A percentile compares a stretch with the other conserved stretches of the same genome.
These are phyloP conservation scores for Cheilosia variabilis DNA, from an alignment of 2,888 invertebrate species.

Conservation along the genomic window DNA sequence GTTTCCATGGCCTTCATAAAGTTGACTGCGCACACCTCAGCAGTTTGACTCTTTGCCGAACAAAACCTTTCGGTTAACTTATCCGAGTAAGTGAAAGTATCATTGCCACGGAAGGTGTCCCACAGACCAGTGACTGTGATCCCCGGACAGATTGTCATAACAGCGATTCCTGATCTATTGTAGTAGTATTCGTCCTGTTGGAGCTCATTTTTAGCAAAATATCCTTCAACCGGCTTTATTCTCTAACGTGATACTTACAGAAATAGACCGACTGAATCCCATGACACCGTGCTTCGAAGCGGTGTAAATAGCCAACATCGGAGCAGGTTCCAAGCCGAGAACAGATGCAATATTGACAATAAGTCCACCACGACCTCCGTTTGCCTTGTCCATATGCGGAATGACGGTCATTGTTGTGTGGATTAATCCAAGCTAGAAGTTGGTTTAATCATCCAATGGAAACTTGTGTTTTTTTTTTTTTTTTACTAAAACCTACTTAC, in stretches of 20 bases:
- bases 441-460: neutral
- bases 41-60: constrained; percentile 74
- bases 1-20: constrained; percentile 77
- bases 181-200: constrained; percentile 79
- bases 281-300: constrained; percentile 80
- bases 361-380: constrained; percentile 80
- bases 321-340: constrained; percentile 77
- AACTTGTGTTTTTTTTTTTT: no score
- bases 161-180: constrained; percentile 79
- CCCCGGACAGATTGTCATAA: constrained; percentile 81
- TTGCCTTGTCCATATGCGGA: constrained; percentile 80
- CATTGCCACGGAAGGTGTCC: constrained; percentile 62
- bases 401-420: constrained; percentile 81
- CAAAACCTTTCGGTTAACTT: constrained; percentile 70
- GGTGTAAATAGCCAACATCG: constrained; percentile 79
- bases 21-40: constrained; percentile 77
- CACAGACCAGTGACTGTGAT: constrained; percentile 77
- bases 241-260: constrained; percentile 65
- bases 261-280: constrained; percentile 78
- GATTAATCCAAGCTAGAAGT: constrained; percentile 81
- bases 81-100: constrained; percentile 74
- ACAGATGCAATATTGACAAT: constrained; percentile 81
- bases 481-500: constrained; percentile 79
- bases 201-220: neutral
- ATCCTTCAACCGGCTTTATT: neutral